phyloP scores from a whole-genome alignment of 2,113 vertebrate species.

The Circaetus cinerascens region DNA sequence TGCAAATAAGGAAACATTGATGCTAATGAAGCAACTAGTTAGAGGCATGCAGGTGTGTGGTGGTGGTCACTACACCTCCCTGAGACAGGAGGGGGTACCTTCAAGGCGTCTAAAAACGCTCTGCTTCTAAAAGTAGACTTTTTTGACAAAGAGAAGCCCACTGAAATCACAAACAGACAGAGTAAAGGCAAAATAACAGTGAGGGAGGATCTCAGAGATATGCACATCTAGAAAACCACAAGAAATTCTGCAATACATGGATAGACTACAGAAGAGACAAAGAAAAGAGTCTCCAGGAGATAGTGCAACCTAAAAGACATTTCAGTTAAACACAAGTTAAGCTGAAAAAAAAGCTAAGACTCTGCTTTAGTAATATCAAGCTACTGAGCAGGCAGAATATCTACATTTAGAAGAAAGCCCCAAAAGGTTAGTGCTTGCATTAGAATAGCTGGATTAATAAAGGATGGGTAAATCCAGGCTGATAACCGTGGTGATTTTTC shows the following conservation, averaged over 20 bases:
- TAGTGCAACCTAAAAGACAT: background rate
- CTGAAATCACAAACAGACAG: constrained; percentile 97
- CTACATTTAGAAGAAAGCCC: background rate
- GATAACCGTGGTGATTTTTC: background rate
- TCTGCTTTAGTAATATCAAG: background rate
- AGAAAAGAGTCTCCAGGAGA: background rate
- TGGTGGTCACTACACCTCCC: constrained; percentile 84
- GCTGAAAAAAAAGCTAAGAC: background rate
- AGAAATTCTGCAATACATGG: constrained; percentile 38
- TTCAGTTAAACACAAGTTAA: background rate
- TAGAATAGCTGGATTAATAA: background rate
- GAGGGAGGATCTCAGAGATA: constrained; percentile 35
- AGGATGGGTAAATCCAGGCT: background rate
- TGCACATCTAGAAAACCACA: constrained; percentile 44
- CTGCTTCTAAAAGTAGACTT: constrained; percentile 89
- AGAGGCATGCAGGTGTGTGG: constrained; percentile 86
- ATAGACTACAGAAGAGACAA: constrained; percentile 13
- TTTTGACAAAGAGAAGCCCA: constrained; percentile 87
- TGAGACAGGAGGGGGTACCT: constrained; percentile 85
- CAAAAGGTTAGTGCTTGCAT: background rate
- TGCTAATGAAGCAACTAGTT: constrained; percentile 51
- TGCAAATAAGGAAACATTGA: constrained; percentile 36
- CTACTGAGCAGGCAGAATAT: background rate
- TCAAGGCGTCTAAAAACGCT: constrained; percentile 84
- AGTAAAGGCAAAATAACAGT: constrained; percentile 63